Base-by-base conservation (phyloP, 2,888 invertebrate genomes). In the Meghimatium bilineatum region DNA sequence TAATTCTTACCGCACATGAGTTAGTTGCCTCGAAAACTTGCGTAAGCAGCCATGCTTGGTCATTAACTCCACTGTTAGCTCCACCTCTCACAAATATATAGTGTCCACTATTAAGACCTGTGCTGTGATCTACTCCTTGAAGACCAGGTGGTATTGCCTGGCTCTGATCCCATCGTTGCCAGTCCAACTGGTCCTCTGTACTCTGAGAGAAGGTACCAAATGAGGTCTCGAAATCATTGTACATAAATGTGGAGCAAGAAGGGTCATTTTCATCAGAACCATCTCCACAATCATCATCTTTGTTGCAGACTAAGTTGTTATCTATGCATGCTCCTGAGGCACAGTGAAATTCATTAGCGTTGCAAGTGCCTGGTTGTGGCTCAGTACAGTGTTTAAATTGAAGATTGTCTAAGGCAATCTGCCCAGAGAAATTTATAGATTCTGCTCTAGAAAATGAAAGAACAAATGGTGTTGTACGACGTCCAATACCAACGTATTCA, bases 361-460 rank as follows among this genome's bases (percentile, higher is more conserved):
- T 5, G 36, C 75, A 74, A 17, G 3, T 23, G 29, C 26, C n/a
- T 0, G 87, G 87, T 20, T 80, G 80, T 17, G 90, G 89, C 66
- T 86, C 85, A 49, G 82, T 84, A 84, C 91, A 91, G 86, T 89
- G 88, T 32, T 86, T 72, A 78, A 90, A 90, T 75, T 87, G 84
- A 32, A 93, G 87, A 84, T 92, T 91, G 86, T 93, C 93, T 76
- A 93, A 86, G 44, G 92, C 92, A 60, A 91, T 90, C 63, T 89
- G 90, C 38, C 92, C 92, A 32, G 86, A 87, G 85, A 89, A 91
- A 14, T 72, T 38, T 12, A 85, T 72, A 5, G 87, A 77, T n/a
- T 85, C 81, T 34, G 86, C 84, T 14, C 69, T 71, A 63, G 87
- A 78, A 84, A 92, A 91, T 10, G 85, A 69, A 17, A 92, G 86